Conservation (phyloP, 1,140 invertebrate genomes). For the Nasonia vitripennis region DNA sequence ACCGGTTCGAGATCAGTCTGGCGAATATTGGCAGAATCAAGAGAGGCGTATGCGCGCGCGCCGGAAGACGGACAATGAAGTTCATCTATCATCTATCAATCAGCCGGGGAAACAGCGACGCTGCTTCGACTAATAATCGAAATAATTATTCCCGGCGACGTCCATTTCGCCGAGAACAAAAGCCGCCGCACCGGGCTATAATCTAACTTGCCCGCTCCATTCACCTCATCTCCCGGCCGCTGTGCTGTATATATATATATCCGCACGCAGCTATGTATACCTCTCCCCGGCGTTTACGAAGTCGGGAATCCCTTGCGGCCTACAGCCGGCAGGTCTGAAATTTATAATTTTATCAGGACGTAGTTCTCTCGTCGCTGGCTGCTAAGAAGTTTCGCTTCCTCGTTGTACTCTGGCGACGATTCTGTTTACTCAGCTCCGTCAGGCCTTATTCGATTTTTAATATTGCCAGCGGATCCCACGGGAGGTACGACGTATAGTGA, state of each 20-base stretch:
- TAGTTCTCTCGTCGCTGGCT: not conserved
- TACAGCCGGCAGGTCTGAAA: not conserved
- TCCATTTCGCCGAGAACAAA: conserved; percentile 3
- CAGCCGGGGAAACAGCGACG: not conserved
- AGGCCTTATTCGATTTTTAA: not conserved
- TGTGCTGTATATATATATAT: not conserved
- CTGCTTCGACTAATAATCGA: conserved; percentile 43
- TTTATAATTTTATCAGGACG: not conserved
- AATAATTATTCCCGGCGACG: conserved; percentile 29
- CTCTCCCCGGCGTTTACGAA: not conserved
- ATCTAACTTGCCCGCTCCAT: conserved; percentile 11
- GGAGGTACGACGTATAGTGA: not conserved
- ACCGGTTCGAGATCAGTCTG: not conserved
- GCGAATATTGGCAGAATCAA: conserved; percentile 35
- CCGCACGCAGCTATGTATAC: not conserved
- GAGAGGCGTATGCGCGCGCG: not conserved
- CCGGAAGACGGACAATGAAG: conserved; percentile 41
- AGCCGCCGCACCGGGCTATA: not conserved
- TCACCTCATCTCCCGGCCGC: not conserved
- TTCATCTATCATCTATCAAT: conserved; percentile 42
- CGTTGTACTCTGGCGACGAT: not conserved
- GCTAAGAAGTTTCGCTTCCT: not conserved
- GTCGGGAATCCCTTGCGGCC: not conserved
- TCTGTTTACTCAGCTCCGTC: not conserved
- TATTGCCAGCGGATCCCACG: not conserved